Base-by-base conservation (phyloP, 2,888 invertebrate genomes). In the Lasioglossum malachurum region DNA sequence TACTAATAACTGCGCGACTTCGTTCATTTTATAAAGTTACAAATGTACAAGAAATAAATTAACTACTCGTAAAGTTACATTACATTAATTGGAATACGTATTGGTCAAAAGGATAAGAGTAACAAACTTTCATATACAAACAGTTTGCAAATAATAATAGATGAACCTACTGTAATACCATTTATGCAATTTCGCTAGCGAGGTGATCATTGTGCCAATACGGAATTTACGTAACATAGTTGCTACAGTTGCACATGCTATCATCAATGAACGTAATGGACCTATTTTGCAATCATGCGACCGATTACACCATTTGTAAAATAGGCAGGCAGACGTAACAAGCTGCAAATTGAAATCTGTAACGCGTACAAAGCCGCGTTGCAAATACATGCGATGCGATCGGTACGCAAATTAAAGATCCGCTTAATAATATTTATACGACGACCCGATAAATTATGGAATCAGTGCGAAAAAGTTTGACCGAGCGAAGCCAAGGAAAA, bases 271-370 rank as follows among this genome's bases (percentile, higher is more conserved):
- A 67, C 31, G 31, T 67, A 38, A 67, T 67, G 23, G 38, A 67
- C 23, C 67, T 35, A 67, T 67, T 35, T 67, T 35, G 35, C 67
- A 67, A 67, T 67, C 67, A 67, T 67, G 67, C 31, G 38, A 35
- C 67, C 67, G 35, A 67, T 67, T 67, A 67, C 35, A 67, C 67
- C 23, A 67, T 67, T 38, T 38, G 67, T 67, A 67, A 67, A 64
- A 64, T 64, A 64, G 64, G 7, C 67, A 8, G 38, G 35, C 16
- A 7, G 64, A 64, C 64, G 64, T 23, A 38, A 67, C 35, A 23
- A 67, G 67, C 67, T 35, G 67, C 67, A 23, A 35, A 67, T 67
- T 67, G 23, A 23, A 67, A 67, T 67, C 38, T 67, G 35, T 23
- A 35, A 35, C 35, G 8, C 35, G 19, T 67, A 67, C 67, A 38